These are phyloP conservation scores for Galemys pyrenaicus DNA, from an alignment of 2,113 vertebrate genomes.

Conservation along the genomic window DNA sequence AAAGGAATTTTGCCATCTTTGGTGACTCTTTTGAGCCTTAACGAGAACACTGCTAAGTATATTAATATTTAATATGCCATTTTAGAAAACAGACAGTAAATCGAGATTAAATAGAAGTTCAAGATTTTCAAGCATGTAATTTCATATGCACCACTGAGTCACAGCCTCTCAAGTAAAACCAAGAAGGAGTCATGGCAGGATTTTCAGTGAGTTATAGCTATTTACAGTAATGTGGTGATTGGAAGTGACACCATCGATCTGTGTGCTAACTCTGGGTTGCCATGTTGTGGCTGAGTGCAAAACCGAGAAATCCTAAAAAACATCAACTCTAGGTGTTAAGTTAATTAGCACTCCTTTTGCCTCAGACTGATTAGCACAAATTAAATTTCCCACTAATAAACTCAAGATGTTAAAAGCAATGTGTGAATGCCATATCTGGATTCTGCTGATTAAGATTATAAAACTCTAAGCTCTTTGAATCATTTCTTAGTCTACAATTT, in stretches of 20 bases:
- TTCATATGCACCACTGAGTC: neutral
- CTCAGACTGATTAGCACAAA: conserved; percentile 79
- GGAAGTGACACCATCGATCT: conserved; percentile 53
- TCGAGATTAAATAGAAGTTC: conserved; percentile 21
- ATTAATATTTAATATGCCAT: neutral
- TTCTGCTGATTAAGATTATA: conserved; percentile 49
- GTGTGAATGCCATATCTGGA: conserved; percentile 68
- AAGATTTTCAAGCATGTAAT: conserved; percentile 17
- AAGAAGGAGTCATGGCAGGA: neutral
- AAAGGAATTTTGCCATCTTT: neutral
- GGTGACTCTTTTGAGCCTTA: neutral
- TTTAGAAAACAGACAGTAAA: conserved; percentile 26
- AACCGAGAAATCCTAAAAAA: conserved; percentile 81
- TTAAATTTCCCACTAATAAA: conserved; percentile 77
- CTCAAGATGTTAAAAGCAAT: conserved; percentile 66
- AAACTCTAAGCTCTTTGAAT: conserved; percentile 32
- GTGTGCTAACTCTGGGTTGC: conserved; percentile 76
- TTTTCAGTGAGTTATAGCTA: conserved; percentile 44
- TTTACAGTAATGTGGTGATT: conserved; percentile 64
- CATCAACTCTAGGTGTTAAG: conserved; percentile 82
- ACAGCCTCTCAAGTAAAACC: conserved; percentile 51
- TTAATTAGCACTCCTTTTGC: conserved; percentile 74
- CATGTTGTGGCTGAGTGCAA: conserved; percentile 80
- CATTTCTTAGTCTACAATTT: conserved; percentile 42
- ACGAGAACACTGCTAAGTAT: neutral